These are phyloP conservation scores for Parnassius apollo DNA, from an alignment of 2,888 invertebrate genomes.

Conservation along the genomic window DNA sequence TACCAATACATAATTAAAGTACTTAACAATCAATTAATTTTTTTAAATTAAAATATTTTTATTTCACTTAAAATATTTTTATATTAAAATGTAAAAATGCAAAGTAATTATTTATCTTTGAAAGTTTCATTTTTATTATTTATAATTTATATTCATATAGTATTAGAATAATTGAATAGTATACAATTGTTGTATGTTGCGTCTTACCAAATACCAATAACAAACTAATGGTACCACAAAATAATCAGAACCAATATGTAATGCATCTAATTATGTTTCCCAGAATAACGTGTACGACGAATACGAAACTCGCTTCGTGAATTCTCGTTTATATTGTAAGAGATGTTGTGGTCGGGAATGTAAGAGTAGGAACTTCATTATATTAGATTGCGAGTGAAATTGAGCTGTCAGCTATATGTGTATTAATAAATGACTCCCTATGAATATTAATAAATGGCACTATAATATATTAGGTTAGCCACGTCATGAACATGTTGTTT, in stretches of 20 bases:
- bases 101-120: too few relatives aligned
- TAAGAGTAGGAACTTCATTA: conserved; percentile 40
- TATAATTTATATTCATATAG: too few relatives aligned
- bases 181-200: too few relatives aligned
- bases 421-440: conserved; percentile 73
- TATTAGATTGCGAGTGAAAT: conserved; percentile 60
- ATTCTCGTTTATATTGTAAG: conserved; percentile 48
- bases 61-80: too few relatives aligned
- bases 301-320: conserved; percentile 30
- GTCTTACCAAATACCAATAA: too few relatives aligned
- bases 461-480: conserved; percentile 36
- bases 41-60: too few relatives aligned
- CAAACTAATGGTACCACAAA: not conserved
- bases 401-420: conserved; percentile 71
- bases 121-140: too few relatives aligned
- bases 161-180: too few relatives aligned
- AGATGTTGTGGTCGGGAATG: conserved; percentile 44
- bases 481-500: conserved; percentile 21
- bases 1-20: too few relatives aligned
- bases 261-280: conserved; percentile 33
- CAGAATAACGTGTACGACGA: conserved; percentile 31
- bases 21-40: too few relatives aligned
- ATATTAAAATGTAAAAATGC: too few relatives aligned
- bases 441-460: conserved; percentile 73
- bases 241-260: conserved; percentile 26